Evolutionary conservation across 2,113 vertebrate species (phyloP).

Genomic region (Ivindomyrus marchei): DNA sequence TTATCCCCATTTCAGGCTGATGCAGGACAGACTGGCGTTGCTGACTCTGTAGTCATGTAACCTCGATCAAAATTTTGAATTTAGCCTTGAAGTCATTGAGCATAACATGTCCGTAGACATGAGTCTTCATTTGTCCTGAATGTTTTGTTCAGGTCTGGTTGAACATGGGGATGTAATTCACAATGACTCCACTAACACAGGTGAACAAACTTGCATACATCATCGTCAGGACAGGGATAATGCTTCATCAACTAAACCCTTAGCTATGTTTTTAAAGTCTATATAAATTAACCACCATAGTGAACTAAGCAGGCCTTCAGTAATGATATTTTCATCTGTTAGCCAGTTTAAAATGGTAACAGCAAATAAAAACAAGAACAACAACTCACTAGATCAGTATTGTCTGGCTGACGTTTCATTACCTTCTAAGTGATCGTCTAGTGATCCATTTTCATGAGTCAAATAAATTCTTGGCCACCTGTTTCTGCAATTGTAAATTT

Average conservation of each 20-base stretch:
- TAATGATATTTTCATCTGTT: neutral
- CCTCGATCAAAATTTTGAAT: neutral
- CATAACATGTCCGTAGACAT: neutral
- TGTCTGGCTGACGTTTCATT: neutral
- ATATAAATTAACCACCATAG: neutral
- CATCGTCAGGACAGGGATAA: neutral
- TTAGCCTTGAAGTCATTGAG: neutral
- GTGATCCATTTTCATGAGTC: neutral
- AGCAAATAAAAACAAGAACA: neutral
- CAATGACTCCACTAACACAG: neutral
- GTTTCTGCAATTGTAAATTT: neutral
- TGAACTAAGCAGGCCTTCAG: neutral
- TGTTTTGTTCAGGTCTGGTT: neutral
- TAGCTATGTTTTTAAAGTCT: neutral
- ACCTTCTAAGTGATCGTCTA: neutral
- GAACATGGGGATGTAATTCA: neutral
- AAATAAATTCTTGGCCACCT: neutral
- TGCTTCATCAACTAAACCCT: neutral
- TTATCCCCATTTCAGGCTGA: neutral
- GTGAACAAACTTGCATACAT: neutral
- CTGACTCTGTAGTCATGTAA: neutral
- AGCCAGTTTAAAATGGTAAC: neutral
- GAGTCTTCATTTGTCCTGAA: neutral
- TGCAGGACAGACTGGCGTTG: neutral
- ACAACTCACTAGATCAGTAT: neutral